phyloP scores from a whole-genome alignment of 2,888 invertebrate genomes.

The Cephus pygmeus region DNA sequence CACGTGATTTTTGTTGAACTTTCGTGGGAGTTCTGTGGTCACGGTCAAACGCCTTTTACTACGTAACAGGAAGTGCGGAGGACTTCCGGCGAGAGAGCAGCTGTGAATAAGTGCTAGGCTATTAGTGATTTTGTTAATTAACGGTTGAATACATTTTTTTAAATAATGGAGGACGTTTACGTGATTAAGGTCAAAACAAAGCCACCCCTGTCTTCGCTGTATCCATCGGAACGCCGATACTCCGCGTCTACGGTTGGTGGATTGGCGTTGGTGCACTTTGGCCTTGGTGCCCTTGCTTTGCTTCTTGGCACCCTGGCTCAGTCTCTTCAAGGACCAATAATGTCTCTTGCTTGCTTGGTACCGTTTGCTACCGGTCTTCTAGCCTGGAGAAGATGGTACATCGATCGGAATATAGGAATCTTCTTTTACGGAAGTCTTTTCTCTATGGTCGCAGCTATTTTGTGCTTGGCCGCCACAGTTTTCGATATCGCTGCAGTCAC shows the following conservation, averaged over 20 bases:
- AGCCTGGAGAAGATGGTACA: constrained; percentile 76
- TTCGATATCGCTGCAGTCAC: constrained; percentile 64
- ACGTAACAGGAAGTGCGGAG: constrained; percentile 25
- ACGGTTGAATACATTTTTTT: neutral
- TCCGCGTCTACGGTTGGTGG: constrained; percentile 77
- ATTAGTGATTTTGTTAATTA: neutral
- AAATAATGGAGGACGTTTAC: constrained; percentile 74
- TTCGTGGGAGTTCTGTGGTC: constrained; percentile 14
- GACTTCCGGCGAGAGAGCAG: constrained; percentile 28
- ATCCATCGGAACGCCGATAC: constrained; percentile 76
- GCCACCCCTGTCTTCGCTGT: constrained; percentile 71
- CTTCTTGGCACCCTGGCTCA: constrained; percentile 70
- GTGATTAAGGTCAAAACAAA: constrained; percentile 76
- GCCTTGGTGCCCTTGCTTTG: constrained; percentile 71
- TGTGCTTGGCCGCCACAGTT: constrained; percentile 66
- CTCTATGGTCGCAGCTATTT: constrained; percentile 69
- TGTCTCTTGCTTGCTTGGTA: constrained; percentile 45
- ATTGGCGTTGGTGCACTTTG: constrained; percentile 73
- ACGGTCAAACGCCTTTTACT: constrained; percentile 29
- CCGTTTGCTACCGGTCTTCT: constrained; percentile 68
- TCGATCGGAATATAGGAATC: constrained; percentile 74
- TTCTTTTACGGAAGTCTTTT: constrained; percentile 71
- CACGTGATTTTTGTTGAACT: neutral
- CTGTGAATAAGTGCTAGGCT: neutral
- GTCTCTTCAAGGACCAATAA: constrained; percentile 45